These are phyloP conservation scores for Enteromius argenteus DNA, from an alignment of 2,797 vertebrate genomes.

Conservation along the genomic window DNA sequence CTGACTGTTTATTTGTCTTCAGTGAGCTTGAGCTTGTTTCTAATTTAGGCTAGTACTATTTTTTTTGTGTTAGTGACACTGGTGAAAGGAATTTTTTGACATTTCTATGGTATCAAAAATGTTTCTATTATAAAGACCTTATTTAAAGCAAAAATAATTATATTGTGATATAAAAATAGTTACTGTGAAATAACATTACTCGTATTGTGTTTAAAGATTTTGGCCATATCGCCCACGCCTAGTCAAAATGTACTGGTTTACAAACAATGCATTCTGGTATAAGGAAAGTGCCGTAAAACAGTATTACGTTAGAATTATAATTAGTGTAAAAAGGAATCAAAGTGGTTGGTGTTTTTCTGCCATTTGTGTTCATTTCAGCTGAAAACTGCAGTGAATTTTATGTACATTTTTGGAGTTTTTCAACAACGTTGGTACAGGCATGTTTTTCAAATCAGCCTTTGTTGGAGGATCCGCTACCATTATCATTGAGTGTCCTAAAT, in stretches of 20 bases:
- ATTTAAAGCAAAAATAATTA: background rate
- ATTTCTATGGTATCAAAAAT: background rate
- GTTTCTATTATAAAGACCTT: background rate
- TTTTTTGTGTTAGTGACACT: background rate
- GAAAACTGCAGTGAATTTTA: background rate
- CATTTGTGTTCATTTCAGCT: background rate
- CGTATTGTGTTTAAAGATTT: background rate
- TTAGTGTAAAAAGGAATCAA: background rate
- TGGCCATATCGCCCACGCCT: background rate
- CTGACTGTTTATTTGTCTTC: background rate
- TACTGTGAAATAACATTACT: background rate
- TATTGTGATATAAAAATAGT: background rate
- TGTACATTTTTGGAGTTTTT: background rate
- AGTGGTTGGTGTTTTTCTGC: background rate
- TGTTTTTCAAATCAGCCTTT: background rate
- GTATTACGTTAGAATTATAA: background rate
- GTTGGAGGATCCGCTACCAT: background rate
- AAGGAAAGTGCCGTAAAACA: background rate
- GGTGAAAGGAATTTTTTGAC: background rate
- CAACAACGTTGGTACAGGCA: background rate
- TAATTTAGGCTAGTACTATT: background rate
- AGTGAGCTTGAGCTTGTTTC: background rate
- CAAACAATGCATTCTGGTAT: background rate
- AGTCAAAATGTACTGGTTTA: background rate
- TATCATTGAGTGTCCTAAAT: slow-evolving; percentile 8